A percentile compares a stretch with the other conserved stretches of the same genome.
These are phyloP conservation scores for Berghia stephanieae DNA, from an alignment of 1,140 invertebrate genomes.

Conservation along the genomic window DNA sequence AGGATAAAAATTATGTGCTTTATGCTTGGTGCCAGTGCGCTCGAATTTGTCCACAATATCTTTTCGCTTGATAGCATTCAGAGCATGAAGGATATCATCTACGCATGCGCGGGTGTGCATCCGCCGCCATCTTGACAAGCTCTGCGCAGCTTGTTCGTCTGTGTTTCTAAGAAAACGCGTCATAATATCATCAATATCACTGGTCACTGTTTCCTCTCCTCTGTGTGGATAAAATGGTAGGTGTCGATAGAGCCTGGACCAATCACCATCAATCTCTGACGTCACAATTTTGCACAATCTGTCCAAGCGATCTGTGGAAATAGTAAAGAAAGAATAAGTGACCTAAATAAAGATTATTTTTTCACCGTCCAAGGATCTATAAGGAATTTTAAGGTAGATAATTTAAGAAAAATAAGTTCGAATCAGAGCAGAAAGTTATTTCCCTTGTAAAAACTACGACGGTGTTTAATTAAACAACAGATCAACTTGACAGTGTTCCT, in stretches of 20 bases:
- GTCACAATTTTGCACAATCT: conserved; percentile 44
- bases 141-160: conserved; percentile 49
- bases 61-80: conserved; percentile 45
- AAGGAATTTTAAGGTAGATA: no score
- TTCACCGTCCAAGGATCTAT: no score
- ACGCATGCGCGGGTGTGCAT: conserved; percentile 57
- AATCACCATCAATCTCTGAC: conserved; percentile 54
- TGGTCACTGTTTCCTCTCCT: conserved; percentile 50
- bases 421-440: no score
- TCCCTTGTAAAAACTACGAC: no score
- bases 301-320: conserved; percentile 52
- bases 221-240: conserved; percentile 60
- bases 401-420: no score
- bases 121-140: conserved; percentile 53
- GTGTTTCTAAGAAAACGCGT: conserved; percentile 48
- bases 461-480: no score
- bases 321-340: no score
- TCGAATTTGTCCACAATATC: conserved; percentile 55
- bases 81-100: conserved; percentile 50
- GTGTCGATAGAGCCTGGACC: conserved; percentile 53
- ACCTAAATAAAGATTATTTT: no score
- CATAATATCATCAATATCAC: conserved; percentile 59
- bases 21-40: conserved; percentile 19
- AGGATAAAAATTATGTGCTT: background rate
- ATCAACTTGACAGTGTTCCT: no score